Evolutionary conservation across 2,113 vertebrate species (phyloP), one percentile per base, ranked within the genome.

Genomic region (Pterocles gutturalis): DNA sequence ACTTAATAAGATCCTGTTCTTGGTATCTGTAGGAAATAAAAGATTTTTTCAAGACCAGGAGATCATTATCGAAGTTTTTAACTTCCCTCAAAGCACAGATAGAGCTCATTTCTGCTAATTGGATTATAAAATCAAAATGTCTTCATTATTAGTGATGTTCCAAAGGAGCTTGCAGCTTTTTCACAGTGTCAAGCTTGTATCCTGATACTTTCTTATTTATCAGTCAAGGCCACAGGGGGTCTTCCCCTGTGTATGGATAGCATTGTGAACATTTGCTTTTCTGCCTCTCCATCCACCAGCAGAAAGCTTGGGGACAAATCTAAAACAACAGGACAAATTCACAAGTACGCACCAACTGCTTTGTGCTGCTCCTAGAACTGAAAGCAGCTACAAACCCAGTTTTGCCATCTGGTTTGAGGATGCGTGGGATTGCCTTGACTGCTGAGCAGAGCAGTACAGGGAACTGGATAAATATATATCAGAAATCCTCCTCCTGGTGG

Each of bases 331-430:
- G 80, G 80, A 71, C 55, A 82, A 90, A 87, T 69, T 90, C 77
- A 69, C 61, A 55, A 69, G 49, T 62, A 43, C 5, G 3, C 41
- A 62, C 55, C 60, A 78, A 89, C 28, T 91, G 80, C 65, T 75
- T 82, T 69, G 72, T 93, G 86, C 61, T 75, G 65, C 48, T 86
- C 15, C 89, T 79, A 19, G 80, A 78, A 20, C 17, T 24, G 60
- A 92, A 90, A 89, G 85, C 48, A 75, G 51, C 54, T 89, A 87
- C 76, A 90, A 61, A 76, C 54, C 48, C 69, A 48, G 28, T 79
- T 94, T 90, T 90, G 69, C 72, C 93, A 69, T 93, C 72, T 96
- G 92, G 51, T 90, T 96, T 90, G 86, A 89, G 51, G 79, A 93
- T 62, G 51, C 71, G 55, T 71, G 76, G 72, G 72, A 67, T 75